Evolutionary conservation across 1,140 invertebrate species (phyloP).

Genomic region (Parapsyche elsis): DNA sequence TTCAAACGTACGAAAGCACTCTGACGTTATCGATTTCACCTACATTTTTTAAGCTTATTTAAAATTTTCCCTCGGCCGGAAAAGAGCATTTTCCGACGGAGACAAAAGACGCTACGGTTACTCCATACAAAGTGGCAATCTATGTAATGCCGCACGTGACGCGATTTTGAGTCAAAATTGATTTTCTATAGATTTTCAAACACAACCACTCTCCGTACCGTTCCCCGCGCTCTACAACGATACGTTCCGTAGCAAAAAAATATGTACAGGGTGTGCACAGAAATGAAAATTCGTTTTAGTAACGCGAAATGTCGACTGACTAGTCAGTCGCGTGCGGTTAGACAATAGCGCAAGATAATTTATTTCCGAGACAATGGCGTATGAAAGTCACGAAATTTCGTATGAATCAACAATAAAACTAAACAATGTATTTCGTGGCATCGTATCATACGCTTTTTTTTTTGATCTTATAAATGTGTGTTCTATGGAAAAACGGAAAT

Average conservation of each 20-base stretch:
- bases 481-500: background rate
- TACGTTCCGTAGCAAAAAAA: no score
- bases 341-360: conserved; percentile 9
- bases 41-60: no score
- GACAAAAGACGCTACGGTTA: background rate
- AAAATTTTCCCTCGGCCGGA: background rate
- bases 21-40: no score
- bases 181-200: conserved; percentile 10
- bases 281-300: background rate
- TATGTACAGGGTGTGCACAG: background rate
- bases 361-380: background rate
- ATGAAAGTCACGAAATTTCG: conserved; percentile 23
- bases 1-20: no score
- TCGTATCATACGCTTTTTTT: no score
- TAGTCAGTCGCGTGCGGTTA: conserved; percentile 3
- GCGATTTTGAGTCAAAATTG: conserved; percentile 14
- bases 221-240: no score
- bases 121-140: conserved; percentile 14
- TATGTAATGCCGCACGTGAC: conserved; percentile 19
- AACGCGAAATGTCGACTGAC: background rate
- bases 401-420: conserved; percentile 6
- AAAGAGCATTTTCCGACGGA: background rate
- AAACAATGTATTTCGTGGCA: no score
- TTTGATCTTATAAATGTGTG: no score
- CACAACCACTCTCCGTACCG: background rate